A percentile compares a stretch with the other conserved stretches of the same genome.
Evolutionary conservation across 1,140 invertebrate genomes (phyloP).

Genomic region (Drosophila tristis): DNA sequence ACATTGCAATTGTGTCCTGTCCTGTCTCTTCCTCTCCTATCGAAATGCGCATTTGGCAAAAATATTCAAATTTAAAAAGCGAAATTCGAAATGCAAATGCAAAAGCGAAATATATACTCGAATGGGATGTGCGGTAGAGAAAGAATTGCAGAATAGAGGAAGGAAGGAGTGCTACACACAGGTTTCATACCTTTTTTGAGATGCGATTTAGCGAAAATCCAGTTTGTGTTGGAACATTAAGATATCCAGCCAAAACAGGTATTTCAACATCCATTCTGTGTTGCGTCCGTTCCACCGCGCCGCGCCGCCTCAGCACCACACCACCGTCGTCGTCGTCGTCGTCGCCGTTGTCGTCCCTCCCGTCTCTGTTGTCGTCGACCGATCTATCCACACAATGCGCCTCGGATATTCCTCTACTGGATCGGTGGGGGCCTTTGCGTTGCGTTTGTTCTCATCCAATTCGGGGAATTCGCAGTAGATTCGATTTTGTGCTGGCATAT

Average conservation of each 20-base stretch:
- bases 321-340: slow-evolving; percentile 38
- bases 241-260: slow-evolving; percentile 83
- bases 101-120: too few species aligned
- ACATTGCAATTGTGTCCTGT: too few species aligned
- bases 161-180: slow-evolving; percentile 1
- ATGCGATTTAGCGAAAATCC: slow-evolving; percentile 84
- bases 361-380: slow-evolving; percentile 3
- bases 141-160: background rate
- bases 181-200: slow-evolving; percentile 80
- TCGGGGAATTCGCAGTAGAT: background rate
- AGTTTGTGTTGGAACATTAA: slow-evolving; percentile 83
- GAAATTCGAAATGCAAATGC: too few species aligned
- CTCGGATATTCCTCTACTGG: slow-evolving; percentile 22
- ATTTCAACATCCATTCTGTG: slow-evolving; percentile 83
- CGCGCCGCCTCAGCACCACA: slow-evolving; percentile 40
- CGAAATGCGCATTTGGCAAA: too few species aligned
- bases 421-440: slow-evolving; percentile 16
- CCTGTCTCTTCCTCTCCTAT: too few species aligned
- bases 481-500: slow-evolving; percentile 19
- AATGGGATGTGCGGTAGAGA: background rate
- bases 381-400: slow-evolving; percentile 27
- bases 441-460: slow-evolving; percentile 27
- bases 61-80: too few species aligned
- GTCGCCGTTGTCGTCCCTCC: slow-evolving; percentile 23
- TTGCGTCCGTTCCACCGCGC: slow-evolving; percentile 2